A percentile compares a stretch with the other conserved stretches of the same genome.
Conservation (phyloP, 1,140 invertebrate genomes). For the Aphis gossypii region DNA sequence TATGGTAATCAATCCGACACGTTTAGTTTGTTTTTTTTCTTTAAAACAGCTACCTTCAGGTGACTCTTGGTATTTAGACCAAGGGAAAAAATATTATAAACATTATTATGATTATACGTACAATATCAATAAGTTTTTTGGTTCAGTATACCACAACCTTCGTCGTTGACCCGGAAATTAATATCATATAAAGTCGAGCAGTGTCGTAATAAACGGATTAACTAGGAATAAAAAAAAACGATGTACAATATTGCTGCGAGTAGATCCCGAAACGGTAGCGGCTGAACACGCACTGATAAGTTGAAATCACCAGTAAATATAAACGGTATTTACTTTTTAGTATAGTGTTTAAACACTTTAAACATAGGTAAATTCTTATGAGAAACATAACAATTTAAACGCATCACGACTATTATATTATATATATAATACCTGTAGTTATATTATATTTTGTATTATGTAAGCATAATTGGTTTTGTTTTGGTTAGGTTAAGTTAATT, state of each 20-base stretch:
- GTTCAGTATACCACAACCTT: neutral
- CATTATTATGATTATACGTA: neutral
- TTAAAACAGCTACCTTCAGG: neutral
- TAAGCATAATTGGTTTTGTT: neutral
- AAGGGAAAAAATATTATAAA: neutral
- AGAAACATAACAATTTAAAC: neutral
- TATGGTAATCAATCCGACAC: slow-evolving; percentile 27
- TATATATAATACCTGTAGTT: neutral
- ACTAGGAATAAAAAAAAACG: neutral
- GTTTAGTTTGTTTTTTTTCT: slow-evolving; percentile 9
- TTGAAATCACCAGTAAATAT: neutral
- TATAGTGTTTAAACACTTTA: neutral
- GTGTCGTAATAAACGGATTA: neutral
- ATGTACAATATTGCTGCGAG: neutral
- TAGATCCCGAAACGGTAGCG: neutral
- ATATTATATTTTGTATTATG: neutral
- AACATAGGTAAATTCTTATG: neutral
- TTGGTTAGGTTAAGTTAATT: neutral
- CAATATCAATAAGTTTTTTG: neutral
- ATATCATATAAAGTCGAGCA: neutral
- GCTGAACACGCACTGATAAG: neutral
- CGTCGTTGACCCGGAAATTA: slow-evolving; percentile 19
- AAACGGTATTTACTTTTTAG: neutral
- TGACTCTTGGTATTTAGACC: slow-evolving; percentile 1
- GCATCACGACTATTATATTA: neutral